Percentiles rank a stretch among this genome's conserved stretches.
phyloP scores from a whole-genome alignment of 2,113 vertebrate species.

The Machaerirhynchus nigripectus region DNA sequence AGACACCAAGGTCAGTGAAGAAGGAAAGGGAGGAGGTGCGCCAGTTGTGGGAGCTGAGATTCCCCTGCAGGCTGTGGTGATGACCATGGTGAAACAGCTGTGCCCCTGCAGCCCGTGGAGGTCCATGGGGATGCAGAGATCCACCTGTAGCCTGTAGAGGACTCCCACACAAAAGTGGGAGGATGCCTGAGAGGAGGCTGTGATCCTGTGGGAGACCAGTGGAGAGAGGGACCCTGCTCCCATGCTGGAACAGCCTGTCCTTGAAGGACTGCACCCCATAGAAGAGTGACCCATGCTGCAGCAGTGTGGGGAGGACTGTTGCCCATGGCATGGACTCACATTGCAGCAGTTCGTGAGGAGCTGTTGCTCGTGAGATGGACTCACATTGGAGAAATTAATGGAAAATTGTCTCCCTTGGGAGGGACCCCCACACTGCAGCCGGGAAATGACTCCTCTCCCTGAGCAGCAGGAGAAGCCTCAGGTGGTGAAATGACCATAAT shows the following conservation, averaged over 20 bases:
- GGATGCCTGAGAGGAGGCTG: neutral
- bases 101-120: neutral
- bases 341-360: rapidly evolving
- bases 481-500: neutral
- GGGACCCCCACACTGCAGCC: neutral
- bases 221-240: neutral
- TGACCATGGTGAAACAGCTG: neutral
- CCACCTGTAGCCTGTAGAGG: neutral
- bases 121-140: neutral
- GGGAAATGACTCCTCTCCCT: neutral
- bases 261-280: neutral
- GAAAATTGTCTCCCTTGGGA: neutral
- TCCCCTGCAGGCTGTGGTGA: rapidly evolving
- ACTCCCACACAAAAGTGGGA: rapidly evolving
- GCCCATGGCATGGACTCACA: rapidly evolving
- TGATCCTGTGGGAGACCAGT: neutral
- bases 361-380: neutral
- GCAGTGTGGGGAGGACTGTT: neutral
- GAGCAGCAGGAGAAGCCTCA: neutral
- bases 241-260: neutral
- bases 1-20: neutral
- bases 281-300: neutral
- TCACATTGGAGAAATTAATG: neutral
- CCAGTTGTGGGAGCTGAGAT: neutral
- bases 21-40: neutral